A percentile compares a stretch with the other conserved stretches of the same genome.
Evolutionary conservation across 1,140 invertebrate genomes (phyloP).

Genomic region (Musca domestica): DNA sequence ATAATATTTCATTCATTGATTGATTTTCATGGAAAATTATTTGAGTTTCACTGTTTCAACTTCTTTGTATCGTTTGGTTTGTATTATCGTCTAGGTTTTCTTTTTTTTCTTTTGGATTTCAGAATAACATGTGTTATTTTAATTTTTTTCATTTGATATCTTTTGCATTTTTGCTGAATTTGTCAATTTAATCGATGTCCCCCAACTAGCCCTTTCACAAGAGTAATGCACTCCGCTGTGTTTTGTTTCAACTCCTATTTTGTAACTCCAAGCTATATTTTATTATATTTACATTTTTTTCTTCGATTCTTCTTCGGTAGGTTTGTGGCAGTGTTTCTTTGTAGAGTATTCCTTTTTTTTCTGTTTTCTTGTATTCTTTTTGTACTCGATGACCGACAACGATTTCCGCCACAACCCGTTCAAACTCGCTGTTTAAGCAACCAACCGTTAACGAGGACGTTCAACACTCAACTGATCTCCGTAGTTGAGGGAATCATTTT

Average conservation of each 20-base stretch:
- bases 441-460: conserved; percentile 52
- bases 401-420: neutral
- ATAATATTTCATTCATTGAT: neutral
- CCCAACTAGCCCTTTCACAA: neutral
- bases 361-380: conserved; percentile 25
- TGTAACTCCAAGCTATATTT: neutral
- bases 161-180: conserved; percentile 6
- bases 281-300: conserved; percentile 13
- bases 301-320: conserved; percentile 5
- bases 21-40: neutral
- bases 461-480: conserved; percentile 47
- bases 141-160: neutral
- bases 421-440: conserved; percentile 15
- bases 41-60: neutral
- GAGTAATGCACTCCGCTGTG: neutral
- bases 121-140: conserved; percentile 10
- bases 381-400: conserved; percentile 22
- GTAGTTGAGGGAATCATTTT: too few species aligned
- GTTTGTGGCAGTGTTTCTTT: neutral
- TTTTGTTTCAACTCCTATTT: neutral
- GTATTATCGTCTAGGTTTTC: neutral
- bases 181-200: neutral
- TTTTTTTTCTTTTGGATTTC: conserved; percentile 1
- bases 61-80: neutral
- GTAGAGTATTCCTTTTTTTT: neutral